Evolutionary conservation across 2,113 vertebrate genomes (phyloP), one percentile per base, ranked within the genome.

Genomic region (Pungitius pungitius): DNA sequence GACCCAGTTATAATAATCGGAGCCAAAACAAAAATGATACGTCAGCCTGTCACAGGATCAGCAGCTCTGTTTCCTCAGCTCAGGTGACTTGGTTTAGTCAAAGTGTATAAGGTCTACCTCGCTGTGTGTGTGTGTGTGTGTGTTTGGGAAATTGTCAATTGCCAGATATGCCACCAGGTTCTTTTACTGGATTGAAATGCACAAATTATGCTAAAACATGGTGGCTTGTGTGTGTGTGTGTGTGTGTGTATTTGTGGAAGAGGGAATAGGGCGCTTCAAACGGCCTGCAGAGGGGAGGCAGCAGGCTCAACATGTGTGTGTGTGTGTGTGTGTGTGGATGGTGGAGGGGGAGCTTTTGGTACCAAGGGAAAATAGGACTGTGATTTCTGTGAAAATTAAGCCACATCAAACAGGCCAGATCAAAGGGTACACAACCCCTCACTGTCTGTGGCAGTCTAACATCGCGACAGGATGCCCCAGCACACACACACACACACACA

Each of bases 341-440:
- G 54, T 40, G 30, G 65, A 68, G 86, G 69, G 69, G 69, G 55
- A 68, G 59, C 13, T 63, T 74, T 63, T 12, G n/a, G 75, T 85
- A 84, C 87, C 88, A 65, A 59, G 54, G 89, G 91, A 90, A 85
- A 90, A 90, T 87, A 70, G 58, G 64, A 79, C 86, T 92, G 77
- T 86, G 89, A 91, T 92, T 92, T 89, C 89, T 86, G 84, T 86
- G 79, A 80, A 89, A 93, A 93, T 91, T 87, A 92, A 86, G 77
- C 77, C 78, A 90, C 90, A 90, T 92, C 91, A 92, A 90, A 90
- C 85, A 80, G 69, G 67, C 71, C 76, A 76, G 89, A 93, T 93
- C 87, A 93, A 91, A 92, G 90, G 30, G 72, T 54, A 26, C 54
- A 68, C 75, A 84, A 68, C 65, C 76, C n/a, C 72, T 73, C 42